These are phyloP conservation scores for Astreopora myriophthalma DNA, from an alignment of 64 coral and sea anemone species.

Conservation along the genomic window DNA sequence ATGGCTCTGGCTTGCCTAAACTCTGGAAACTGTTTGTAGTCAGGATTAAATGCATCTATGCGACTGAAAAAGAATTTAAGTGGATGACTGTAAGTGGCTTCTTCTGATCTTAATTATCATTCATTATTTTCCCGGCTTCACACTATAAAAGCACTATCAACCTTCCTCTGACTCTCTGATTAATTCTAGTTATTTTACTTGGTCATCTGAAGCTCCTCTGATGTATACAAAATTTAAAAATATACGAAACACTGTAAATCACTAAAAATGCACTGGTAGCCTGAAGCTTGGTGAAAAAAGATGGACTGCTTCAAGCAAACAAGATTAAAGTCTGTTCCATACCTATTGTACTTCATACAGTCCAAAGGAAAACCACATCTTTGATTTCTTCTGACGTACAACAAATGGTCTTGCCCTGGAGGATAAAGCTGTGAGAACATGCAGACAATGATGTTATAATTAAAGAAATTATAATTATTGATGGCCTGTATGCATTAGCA, in stretches of 20 bases:
- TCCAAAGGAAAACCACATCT: constrained; percentile 87
- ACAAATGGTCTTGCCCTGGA: constrained; percentile 88
- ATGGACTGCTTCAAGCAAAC: no score
- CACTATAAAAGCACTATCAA: no score
- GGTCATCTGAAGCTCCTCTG: no score
- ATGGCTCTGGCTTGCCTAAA: constrained; percentile 83
- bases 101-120: not conserved
- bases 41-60: constrained; percentile 86
- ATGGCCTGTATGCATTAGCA: no score
- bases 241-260: no score
- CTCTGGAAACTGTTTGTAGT: constrained; percentile 79
- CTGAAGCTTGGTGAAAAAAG: no score
- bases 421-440: constrained; percentile 75
- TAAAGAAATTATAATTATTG: no score
- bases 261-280: no score
- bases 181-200: no score
- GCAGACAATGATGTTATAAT: not conserved
- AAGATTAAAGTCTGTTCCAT: not conserved
- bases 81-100: no score
- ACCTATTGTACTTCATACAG: constrained; percentile 98
- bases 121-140: not conserved
- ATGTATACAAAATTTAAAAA: no score
- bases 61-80: constrained; percentile 40
- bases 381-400: constrained; percentile 75
- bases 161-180: no score